Base-by-base conservation (phyloP, 2,113 vertebrate genomes). In the Pterocles orientalis region DNA sequence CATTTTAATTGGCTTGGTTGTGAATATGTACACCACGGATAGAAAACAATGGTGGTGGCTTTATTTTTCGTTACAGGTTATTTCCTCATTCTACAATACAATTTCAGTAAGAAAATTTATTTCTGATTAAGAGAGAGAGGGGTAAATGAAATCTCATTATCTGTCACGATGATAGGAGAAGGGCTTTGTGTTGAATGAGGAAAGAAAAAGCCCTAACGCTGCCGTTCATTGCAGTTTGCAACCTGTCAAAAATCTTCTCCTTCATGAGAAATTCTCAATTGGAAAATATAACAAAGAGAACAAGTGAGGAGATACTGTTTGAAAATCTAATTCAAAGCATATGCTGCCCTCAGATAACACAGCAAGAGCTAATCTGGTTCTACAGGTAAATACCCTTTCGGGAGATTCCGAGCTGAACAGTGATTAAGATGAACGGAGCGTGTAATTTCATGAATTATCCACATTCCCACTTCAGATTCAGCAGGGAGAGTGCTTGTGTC, bases 301-400 rank as follows among this genome's bases (percentile, higher is more conserved):
- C 23, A 50, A 72, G 34, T 43, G 50, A 39, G 34, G 68, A 88
- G 86, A 80, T 78, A 89, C 86, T 68, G 70, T 85, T 95, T 91
- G 78, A 84, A 77, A 89, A 93, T 84, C 87, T 75, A 84, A 94
- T 95, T 93, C 87, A 65, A 89, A 57, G 90, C 77, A 76, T 79
- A 12, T 95, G 90, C 69, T 82, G 87, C 90, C 90, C 84, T 95
- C 77, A 65, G 93, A 95, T 95, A 95, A 82, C 77, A 9, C 87
- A 89, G 90, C 28, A 18, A 54, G 92, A 79, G 92, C 90, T 91
- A 89, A 93, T 87, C 92, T 86, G 50, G 57, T 48, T 73, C 86
- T 73, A 33, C 88, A 95, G 93, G 94, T 95, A 92, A 91, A 90
- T 86, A 77, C 50, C 41, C 58, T 77, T 85, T 56, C 68, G 57